These are phyloP conservation scores for Protobothrops flavoviridis DNA, from an alignment of 2,113 vertebrate genomes.

Conservation along the genomic window DNA sequence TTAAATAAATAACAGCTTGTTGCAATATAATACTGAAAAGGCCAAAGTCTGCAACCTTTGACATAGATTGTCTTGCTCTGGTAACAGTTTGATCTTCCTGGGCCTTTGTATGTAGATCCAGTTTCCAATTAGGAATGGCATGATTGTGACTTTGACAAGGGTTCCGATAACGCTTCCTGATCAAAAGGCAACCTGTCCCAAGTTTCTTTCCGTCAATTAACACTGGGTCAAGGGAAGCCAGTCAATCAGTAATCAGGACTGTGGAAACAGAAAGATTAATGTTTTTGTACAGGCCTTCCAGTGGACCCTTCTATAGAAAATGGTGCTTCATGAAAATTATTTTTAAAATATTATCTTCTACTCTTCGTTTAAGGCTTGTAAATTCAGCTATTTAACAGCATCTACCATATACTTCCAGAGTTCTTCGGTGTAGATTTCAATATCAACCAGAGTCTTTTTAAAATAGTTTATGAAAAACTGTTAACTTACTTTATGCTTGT, in stretches of 20 bases:
- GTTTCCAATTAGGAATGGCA: conserved; percentile 13
- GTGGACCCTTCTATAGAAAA: conserved; percentile 64
- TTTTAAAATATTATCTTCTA: conserved; percentile 63
- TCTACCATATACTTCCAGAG: conserved; percentile 60
- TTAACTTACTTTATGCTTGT: conserved; percentile 67
- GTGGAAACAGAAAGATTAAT: conserved; percentile 35
- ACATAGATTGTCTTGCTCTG: not conserved
- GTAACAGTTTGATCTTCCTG: not conserved
- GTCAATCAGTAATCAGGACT: conserved; percentile 27
- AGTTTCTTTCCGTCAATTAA: not conserved
- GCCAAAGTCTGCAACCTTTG: not conserved
- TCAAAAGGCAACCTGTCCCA: conserved; percentile 33
- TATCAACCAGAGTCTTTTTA: conserved; percentile 59
- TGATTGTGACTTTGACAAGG: conserved; percentile 17
- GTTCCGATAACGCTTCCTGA: conserved; percentile 46
- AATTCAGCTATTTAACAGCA: conserved; percentile 68
- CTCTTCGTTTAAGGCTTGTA: conserved; percentile 61
- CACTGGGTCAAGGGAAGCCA: not conserved
- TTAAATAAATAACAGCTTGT: not conserved
- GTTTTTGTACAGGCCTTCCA: conserved; percentile 50
- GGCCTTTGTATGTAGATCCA: not conserved
- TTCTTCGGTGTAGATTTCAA: conserved; percentile 52
- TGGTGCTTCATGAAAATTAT: conserved; percentile 67
- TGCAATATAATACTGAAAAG: not conserved
- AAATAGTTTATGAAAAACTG: conserved; percentile 69